Evolutionary conservation across 1,140 invertebrate genomes (phyloP).

Genomic region (Mycetomoellerius zeteki): DNA sequence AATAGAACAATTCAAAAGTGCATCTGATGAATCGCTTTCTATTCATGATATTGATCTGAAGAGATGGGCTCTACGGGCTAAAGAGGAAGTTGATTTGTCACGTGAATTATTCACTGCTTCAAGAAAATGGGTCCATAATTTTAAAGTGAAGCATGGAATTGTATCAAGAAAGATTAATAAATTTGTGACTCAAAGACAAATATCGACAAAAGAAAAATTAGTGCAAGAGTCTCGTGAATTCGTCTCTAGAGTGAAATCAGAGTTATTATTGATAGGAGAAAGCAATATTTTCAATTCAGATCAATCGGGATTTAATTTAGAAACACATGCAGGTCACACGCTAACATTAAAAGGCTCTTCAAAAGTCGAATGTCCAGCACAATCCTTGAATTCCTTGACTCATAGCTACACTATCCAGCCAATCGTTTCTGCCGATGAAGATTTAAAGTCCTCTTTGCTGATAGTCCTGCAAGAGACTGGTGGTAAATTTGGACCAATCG

Average conservation of each 20-base stretch:
- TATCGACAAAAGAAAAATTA: not conserved
- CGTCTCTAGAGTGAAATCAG: not conserved
- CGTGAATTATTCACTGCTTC: not conserved
- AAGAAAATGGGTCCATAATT: constrained; percentile 4
- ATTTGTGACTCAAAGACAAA: constrained; percentile 11
- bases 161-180: constrained; percentile 30
- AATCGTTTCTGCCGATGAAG: not conserved
- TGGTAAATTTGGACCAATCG: not conserved
- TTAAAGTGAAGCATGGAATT: constrained; percentile 14
- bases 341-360: not conserved
- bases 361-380: no score
- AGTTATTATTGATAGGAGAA: not conserved
- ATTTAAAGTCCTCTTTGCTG: not conserved
- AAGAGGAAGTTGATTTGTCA: not conserved
- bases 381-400: not conserved
- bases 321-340: not conserved
- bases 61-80: not conserved
- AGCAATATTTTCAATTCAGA: not conserved
- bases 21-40: not conserved
- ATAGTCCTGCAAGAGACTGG: constrained; percentile 3
- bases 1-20: not conserved
- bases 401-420: constrained; percentile 29
- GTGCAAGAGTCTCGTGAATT: constrained; percentile 1
- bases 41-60: not conserved
- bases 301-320: not conserved